Percentiles rank a stretch among this genome's conserved stretches.
phyloP scores from a whole-genome alignment of 1,140 invertebrate genomes.

The Helicoverpa armigera region DNA sequence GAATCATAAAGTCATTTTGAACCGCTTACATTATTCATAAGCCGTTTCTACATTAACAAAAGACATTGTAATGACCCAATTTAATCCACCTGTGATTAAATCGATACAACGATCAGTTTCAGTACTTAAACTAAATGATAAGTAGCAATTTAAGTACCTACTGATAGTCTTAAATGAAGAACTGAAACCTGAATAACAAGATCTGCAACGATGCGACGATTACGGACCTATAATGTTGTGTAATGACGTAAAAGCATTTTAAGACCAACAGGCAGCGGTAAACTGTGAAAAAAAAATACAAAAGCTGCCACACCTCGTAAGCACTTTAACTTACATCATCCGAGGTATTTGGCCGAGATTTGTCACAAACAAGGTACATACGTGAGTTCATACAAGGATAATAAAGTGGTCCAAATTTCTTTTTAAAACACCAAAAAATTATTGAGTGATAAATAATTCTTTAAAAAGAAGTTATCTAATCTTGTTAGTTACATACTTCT shows the following conservation, averaged over 20 bases:
- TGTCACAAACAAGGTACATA: not conserved
- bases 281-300: not conserved
- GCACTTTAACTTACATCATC: constrained; percentile 7
- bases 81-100: constrained; percentile 44
- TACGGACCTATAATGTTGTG: constrained; percentile 60
- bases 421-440: constrained; percentile 28
- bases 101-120: constrained; percentile 20
- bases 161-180: constrained; percentile 53
- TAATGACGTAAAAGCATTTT: constrained; percentile 72
- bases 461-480: constrained; percentile 57
- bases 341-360: not conserved
- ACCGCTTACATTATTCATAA: constrained; percentile 39
- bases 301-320: not conserved
- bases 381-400: not conserved
- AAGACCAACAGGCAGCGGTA: constrained; percentile 34
- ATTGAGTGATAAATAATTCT: constrained; percentile 43
- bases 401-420: constrained; percentile 1
- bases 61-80: constrained; percentile 16
- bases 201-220: constrained; percentile 60
- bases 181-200: constrained; percentile 59
- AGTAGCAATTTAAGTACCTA: constrained; percentile 47
- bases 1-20: constrained; percentile 35
- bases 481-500: constrained; percentile 42
- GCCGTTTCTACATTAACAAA: constrained; percentile 20
- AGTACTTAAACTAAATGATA: constrained; percentile 35